Percentiles rank a stretch among this genome's conserved stretches.
Evolutionary conservation across 2,888 invertebrate genomes (phyloP).

Genomic region (Drosophila yooni): DNA sequence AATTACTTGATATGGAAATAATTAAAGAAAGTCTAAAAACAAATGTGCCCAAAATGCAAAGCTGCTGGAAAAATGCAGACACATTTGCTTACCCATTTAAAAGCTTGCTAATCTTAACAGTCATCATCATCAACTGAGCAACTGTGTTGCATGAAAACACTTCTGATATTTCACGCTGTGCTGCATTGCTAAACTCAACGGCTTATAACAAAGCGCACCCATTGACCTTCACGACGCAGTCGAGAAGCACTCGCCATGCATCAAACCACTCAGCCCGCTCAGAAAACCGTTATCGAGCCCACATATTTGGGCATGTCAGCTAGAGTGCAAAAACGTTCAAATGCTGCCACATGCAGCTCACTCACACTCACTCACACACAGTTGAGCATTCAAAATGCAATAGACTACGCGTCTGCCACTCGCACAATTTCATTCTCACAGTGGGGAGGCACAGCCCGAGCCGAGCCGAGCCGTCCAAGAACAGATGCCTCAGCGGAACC

Average conservation of each 20-base stretch:
- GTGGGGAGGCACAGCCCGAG: constrained; percentile 43
- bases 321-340: constrained; percentile 39
- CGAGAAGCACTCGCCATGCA: constrained; percentile 39
- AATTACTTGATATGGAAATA: neutral
- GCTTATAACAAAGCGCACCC: constrained; percentile 29
- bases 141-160: constrained; percentile 13
- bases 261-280: constrained; percentile 43
- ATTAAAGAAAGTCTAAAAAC: neutral
- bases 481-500: constrained; percentile 29
- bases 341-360: constrained; percentile 51
- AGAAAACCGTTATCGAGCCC: constrained; percentile 51
- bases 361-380: constrained; percentile 17
- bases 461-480: neutral
- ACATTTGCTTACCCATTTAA: neutral
- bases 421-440: constrained; percentile 58
- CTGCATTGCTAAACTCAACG: constrained; percentile 27
- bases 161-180: constrained; percentile 26
- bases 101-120: constrained; percentile 5
- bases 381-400: constrained; percentile 58
- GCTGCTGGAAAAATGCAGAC: neutral
- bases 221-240: constrained; percentile 50
- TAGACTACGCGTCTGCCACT: constrained; percentile 47
- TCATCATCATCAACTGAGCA: constrained; percentile 1
- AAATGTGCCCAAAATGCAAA: neutral
- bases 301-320: constrained; percentile 53